phyloP scores from a whole-genome alignment of 2,797 vertebrate species.

The Epinephelus malabaricus region DNA sequence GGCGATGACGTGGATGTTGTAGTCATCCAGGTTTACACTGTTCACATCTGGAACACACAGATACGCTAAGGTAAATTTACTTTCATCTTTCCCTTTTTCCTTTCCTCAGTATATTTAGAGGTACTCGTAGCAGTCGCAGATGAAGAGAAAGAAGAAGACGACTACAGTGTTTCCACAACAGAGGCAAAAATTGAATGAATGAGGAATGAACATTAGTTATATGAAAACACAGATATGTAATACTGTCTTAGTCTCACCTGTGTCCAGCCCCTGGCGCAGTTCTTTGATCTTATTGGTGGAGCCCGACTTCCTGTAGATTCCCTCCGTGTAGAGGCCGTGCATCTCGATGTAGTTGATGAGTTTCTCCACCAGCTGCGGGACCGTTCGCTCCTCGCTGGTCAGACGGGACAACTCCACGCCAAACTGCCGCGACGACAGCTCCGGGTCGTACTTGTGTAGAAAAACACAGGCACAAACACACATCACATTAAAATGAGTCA shows the following conservation, averaged over 20 bases:
- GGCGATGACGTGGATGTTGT: conserved; percentile 98
- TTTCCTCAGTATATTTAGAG: background rate
- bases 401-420: conserved; percentile 94
- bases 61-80: background rate
- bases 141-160: too few species aligned
- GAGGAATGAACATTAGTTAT: background rate
- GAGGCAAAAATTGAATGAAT: background rate
- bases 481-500: background rate
- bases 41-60: conserved; percentile 86
- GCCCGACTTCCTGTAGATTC: conserved; percentile 96
- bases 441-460: conserved; percentile 89
- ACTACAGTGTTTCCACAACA: background rate
- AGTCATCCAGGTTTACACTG: conserved; percentile 93
- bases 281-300: conserved; percentile 98
- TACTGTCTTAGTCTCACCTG: conserved; percentile 79
- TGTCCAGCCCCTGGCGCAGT: conserved; percentile 93
- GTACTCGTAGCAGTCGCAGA: background rate
- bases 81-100: background rate
- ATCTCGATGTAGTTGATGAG: conserved; percentile 98
- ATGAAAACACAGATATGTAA: background rate
- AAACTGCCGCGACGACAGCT: conserved; percentile 93
- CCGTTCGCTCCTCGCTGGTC: conserved; percentile 92
- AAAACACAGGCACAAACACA: conserved; percentile 16
- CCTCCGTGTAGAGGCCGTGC: conserved; percentile 97
- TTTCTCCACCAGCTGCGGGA: conserved; percentile 94